Percentiles rank a stretch among this genome's conserved stretches.
phyloP scores from a whole-genome alignment of 2,113 vertebrate species.

The Asarcornis scutulata region DNA sequence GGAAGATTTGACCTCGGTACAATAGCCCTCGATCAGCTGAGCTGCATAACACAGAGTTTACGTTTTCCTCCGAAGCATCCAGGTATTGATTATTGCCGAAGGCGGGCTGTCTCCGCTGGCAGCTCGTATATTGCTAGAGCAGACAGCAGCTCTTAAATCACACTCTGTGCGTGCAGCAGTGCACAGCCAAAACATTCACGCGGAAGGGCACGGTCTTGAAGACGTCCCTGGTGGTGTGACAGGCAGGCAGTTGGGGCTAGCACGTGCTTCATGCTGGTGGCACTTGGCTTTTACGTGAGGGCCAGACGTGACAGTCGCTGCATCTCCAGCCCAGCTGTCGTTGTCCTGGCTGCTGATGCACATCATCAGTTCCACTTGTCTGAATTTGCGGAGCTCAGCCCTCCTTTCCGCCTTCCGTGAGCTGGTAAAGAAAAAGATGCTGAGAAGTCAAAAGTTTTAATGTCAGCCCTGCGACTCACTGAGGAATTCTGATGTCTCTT shows the following conservation, averaged over 20 bases:
- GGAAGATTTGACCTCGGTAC: not conserved
- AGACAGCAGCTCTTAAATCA: not conserved
- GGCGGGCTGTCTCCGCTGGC: not conserved
- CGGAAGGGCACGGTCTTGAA: accelerated
- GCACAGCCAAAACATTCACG: not conserved
- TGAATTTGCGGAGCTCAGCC: conserved; percentile 36
- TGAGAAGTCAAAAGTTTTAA: conserved; percentile 20
- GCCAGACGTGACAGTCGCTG: accelerated
- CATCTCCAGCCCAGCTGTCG: not conserved
- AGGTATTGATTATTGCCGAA: not conserved
- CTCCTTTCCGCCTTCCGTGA: not conserved
- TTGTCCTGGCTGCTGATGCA: not conserved
- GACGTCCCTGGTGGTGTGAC: accelerated
- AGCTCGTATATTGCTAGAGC: not conserved
- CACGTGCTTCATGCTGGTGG: not conserved
- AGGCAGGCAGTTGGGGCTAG: not conserved
- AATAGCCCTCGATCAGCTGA: not conserved
- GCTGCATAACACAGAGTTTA: accelerated
- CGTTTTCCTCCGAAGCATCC: not conserved
- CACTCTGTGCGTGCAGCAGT: accelerated
- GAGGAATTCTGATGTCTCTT: conserved; percentile 46
- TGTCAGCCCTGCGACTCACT: conserved; percentile 20
- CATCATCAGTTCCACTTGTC: conserved; percentile 21
- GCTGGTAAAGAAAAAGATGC: not conserved
- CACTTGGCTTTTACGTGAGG: not conserved